Evolutionary conservation across 2,797 vertebrate genomes (phyloP).

Genomic region (Tokudaia muenninki): DNA sequence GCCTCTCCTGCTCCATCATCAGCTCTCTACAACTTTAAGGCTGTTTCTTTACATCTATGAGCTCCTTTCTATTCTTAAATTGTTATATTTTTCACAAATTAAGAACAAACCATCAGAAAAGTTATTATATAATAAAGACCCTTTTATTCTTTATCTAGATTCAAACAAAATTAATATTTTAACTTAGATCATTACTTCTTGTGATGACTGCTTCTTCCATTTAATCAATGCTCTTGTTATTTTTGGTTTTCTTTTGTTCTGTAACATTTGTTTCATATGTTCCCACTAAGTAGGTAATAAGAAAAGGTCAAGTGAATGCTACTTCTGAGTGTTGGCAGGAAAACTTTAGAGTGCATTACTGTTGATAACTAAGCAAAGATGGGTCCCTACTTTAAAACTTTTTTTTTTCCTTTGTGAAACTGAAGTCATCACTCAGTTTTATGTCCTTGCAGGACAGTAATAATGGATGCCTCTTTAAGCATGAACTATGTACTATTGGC

Average conservation of each 20-base stretch:
- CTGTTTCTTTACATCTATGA: background rate
- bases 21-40: background rate
- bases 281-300: background rate
- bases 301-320: background rate
- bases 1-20: background rate
- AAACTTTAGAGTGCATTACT: background rate
- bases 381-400: background rate
- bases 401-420: constrained; percentile 3
- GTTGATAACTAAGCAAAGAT: background rate
- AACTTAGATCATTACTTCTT: constrained; percentile 45
- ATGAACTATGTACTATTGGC: background rate
- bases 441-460: background rate
- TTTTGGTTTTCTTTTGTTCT: background rate
- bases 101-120: background rate
- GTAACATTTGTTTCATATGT: background rate
- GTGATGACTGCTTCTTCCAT: background rate
- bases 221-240: background rate
- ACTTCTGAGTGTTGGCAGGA: background rate
- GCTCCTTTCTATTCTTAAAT: background rate
- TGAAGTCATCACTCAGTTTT: background rate
- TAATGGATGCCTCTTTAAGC: background rate
- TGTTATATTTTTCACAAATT: background rate
- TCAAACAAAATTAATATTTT: constrained; percentile 26
- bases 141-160: constrained; percentile 31
- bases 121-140: background rate